These are phyloP conservation scores for Tichodroma muraria DNA, from an alignment of 2,113 vertebrate genomes.

Conservation along the genomic window DNA sequence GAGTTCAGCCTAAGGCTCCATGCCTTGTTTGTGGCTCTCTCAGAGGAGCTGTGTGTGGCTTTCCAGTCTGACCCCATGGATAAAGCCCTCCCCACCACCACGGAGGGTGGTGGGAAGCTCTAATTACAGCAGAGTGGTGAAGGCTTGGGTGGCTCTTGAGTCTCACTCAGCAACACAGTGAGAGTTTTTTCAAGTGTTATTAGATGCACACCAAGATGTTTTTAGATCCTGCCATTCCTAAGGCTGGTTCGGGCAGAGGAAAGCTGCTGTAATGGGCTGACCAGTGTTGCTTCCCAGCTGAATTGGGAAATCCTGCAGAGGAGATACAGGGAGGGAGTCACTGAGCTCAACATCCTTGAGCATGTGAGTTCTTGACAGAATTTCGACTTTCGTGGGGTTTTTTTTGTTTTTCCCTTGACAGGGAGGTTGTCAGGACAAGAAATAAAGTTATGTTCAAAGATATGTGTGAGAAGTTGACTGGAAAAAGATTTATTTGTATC, in stretches of 20 bases:
- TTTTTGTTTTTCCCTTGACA: not conserved
- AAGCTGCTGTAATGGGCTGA: not conserved
- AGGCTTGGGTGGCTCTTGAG: not conserved
- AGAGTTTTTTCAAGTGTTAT: not conserved
- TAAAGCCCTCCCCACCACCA: not conserved
- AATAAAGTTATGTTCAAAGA: not conserved
- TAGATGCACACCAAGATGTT: no score
- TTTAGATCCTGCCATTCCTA: not conserved
- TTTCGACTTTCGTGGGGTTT: rapidly evolving
- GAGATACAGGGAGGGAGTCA: rapidly evolving
- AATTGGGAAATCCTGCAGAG: not conserved
- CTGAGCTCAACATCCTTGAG: not conserved
- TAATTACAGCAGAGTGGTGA: not conserved
- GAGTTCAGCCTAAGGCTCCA: not conserved
- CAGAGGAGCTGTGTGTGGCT: not conserved
- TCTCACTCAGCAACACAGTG: not conserved
- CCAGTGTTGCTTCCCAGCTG: rapidly evolving
- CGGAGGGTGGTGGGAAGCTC: not conserved
- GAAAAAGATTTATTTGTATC: not conserved
- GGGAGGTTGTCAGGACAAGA: not conserved
- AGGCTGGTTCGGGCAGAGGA: not conserved
- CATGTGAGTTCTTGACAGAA: not conserved
- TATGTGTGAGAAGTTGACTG: not conserved
- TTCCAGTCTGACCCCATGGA: not conserved
- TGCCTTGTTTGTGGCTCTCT: not conserved